Base-by-base conservation (phyloP, 2,888 invertebrate species). In the Geophilus truncorum region DNA sequence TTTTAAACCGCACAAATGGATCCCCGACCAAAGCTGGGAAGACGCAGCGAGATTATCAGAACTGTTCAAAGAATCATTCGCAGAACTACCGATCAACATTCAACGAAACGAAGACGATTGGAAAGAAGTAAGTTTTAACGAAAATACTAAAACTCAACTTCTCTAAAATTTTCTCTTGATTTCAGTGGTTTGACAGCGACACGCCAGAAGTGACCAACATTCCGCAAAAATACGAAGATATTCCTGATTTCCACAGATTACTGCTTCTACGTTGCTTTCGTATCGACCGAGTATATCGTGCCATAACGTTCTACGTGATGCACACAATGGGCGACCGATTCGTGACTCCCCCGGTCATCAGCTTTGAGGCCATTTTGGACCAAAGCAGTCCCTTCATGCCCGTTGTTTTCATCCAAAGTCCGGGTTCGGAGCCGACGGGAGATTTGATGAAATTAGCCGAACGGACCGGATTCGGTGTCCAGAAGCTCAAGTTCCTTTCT, bases 211-310 rank as follows among this genome's bases (percentile, higher is more conserved):
- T 91, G 0, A 86, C 88, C 15, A 88, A 89, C 0, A 91, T 93
- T 85, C 96, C 96, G 0, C 89, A 91, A 84, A 89, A 89, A 1
- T 96, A 94, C 86, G 90, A 91, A n/a, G 87, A 90, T 3, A 86
- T 94, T 83, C 87, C 88, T 23, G 89, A 92, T 0, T 89, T 92
- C 85, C 89, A 95, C 86, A 87, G 91, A 80, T 88, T 97, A 80
- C 93, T 96, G 93, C 86, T 97, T 81, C 88, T 97, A 79, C 90
- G 96, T 21, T 97, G 96, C 86, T 95, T 97, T 89, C 91, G 96
- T 28, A 91, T 95, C 21, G 97, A 97, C 88, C 90, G 96, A 82
- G 92, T 96, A 80, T 95, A 93, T 88, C 90, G 94, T 83, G 93
- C 93, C n/a, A 91, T 96, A 83, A 92, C 92, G 34, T 91, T 93